Evolutionary conservation across 2,797 vertebrate genomes (phyloP).

Genomic region (Ibycter americanus): DNA sequence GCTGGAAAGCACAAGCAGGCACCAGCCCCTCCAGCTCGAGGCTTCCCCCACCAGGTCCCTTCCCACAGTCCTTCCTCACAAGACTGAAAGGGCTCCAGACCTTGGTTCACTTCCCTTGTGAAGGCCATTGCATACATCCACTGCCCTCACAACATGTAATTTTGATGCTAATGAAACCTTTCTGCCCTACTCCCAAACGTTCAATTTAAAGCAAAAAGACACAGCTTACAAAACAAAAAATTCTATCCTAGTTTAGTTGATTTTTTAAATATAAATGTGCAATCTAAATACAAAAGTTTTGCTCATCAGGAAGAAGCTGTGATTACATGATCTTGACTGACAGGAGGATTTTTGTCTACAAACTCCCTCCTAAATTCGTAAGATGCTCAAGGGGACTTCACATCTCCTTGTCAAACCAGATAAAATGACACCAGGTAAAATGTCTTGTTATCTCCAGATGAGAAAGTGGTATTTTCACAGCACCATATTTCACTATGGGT

Average conservation of each 20-base stretch:
- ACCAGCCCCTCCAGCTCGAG: neutral
- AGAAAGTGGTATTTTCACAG: neutral
- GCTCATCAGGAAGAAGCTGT: neutral
- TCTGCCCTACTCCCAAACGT: neutral
- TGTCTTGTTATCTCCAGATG: neutral
- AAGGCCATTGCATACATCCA: neutral
- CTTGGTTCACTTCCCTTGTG: neutral
- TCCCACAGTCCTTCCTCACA: fast-evolving
- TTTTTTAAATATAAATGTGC: neutral
- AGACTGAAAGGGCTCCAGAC: neutral
- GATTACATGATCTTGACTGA: constrained; percentile 2
- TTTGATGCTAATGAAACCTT: neutral
- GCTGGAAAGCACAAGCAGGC: neutral
- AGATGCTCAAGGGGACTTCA: constrained; percentile 10
- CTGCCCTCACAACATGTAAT: neutral
- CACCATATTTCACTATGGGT: neutral
- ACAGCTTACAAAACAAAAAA: neutral
- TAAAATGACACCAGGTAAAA: constrained; percentile 40
- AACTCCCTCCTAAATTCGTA: neutral
- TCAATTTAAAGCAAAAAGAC: neutral
- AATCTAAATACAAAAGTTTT: neutral
- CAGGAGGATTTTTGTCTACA: constrained; percentile 11
- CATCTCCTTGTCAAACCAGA: constrained; percentile 6
- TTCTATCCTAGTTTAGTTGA: neutral
- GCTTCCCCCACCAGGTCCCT: neutral